These are phyloP conservation scores for Alethe castanea DNA, from an alignment of 2,113 vertebrate species.

Conservation along the genomic window DNA sequence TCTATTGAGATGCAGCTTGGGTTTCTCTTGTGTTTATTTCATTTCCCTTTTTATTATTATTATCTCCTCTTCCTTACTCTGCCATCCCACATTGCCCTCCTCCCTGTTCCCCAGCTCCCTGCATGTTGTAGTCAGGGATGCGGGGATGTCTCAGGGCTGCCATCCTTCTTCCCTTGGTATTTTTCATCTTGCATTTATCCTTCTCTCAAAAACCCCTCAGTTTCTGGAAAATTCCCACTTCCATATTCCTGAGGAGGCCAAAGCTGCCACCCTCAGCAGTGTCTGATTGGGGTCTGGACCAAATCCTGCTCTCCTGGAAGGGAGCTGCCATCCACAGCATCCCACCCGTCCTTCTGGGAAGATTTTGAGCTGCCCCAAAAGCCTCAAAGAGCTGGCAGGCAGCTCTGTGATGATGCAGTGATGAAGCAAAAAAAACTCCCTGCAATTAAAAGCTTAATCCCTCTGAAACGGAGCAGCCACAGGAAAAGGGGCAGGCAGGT, in stretches of 20 bases:
- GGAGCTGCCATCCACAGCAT: not conserved
- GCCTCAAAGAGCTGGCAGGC: not conserved
- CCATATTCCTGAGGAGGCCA: not conserved
- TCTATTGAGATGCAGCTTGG: not conserved
- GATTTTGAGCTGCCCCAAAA: not conserved
- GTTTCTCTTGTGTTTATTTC: not conserved
- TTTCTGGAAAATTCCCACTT: not conserved
- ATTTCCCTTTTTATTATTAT: not conserved
- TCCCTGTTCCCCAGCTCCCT: not conserved
- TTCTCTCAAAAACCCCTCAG: not conserved
- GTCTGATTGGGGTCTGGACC: not conserved
- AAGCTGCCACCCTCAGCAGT: fast-evolving
- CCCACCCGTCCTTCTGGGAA: not conserved
- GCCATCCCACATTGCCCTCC: not conserved
- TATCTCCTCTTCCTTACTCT: not conserved
- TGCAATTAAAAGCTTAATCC: slow-evolving; percentile 16
- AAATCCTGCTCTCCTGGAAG: not conserved
- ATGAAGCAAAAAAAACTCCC: not conserved
- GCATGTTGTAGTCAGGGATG: fast-evolving
- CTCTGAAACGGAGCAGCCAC: not conserved
- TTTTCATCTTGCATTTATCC: not conserved
- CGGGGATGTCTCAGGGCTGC: not conserved
- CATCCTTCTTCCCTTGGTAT: not conserved
- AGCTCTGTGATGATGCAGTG: not conserved
- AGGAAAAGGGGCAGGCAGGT: not conserved